Percentiles rank a stretch among this genome's conserved stretches.
phyloP scores from a whole-genome alignment of 2,113 vertebrate genomes.

The Butastur rufipennis region DNA sequence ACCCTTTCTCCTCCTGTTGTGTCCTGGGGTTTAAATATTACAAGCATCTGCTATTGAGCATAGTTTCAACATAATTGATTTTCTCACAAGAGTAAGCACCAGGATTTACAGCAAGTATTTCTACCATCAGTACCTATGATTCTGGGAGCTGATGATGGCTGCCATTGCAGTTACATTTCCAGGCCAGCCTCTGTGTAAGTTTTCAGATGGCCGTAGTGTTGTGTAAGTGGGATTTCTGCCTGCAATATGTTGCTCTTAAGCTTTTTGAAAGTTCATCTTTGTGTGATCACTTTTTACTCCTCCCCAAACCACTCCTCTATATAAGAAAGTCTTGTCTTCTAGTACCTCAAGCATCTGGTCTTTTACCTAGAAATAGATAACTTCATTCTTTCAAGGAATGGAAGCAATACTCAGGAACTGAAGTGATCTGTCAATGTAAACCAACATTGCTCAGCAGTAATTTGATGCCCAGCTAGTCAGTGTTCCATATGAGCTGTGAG shows the following conservation, averaged over 20 bases:
- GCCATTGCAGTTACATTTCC: background rate
- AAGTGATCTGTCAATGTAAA: background rate
- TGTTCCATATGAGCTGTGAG: background rate
- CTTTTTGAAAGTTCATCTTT: background rate
- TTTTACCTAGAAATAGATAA: background rate
- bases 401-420: background rate
- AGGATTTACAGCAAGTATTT: background rate
- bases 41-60: background rate
- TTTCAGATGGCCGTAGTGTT: background rate
- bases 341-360: background rate
- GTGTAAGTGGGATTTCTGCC: background rate
- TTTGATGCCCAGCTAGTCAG: background rate
- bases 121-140: background rate
- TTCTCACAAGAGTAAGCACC: background rate
- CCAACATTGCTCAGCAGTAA: background rate
- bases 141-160: background rate
- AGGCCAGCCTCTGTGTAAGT: background rate
- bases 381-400: background rate
- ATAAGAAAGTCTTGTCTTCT: background rate
- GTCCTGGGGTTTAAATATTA: background rate
- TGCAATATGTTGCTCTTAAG: background rate
- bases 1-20: background rate
- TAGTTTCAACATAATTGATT: background rate
- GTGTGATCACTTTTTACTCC: background rate
- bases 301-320: background rate